Evolutionary conservation across 1,140 invertebrate species (phyloP).

Genomic region (Caenorhabditis elegans): DNA sequence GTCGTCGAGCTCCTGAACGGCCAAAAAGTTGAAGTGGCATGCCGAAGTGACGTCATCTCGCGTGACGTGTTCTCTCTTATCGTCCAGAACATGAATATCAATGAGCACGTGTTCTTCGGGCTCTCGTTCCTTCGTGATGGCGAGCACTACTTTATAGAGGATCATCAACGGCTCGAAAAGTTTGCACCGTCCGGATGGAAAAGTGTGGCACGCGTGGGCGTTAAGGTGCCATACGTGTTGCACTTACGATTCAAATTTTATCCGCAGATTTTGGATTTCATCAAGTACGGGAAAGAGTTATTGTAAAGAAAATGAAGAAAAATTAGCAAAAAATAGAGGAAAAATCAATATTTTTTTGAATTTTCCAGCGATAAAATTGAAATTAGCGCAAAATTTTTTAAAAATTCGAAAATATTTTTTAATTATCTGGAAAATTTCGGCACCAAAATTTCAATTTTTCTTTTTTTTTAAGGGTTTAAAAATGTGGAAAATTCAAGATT

Average conservation of each 20-base stretch:
- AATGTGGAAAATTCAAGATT: no score
- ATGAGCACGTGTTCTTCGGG: constrained; percentile 68
- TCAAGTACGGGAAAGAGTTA: no score
- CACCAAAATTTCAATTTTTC: no score
- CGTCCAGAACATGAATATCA: constrained; percentile 60
- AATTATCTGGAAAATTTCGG: no score
- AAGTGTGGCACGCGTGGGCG: constrained; percentile 51
- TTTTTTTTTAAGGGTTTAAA: no score
- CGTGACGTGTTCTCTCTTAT: constrained; percentile 60
- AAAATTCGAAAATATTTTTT: no score
- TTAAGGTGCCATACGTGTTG: constrained; percentile 64
- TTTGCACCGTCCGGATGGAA: constrained; percentile 69
- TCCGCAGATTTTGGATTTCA: constrained; percentile 64
- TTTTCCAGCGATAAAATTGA: no score
- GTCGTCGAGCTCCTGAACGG: constrained; percentile 68
- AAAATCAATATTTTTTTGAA: no score
- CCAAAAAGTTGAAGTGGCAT: constrained; percentile 67
- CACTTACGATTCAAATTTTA: constrained; percentile 69
- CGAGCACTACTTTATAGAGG: constrained; percentile 69
- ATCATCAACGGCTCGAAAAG: constrained; percentile 68
- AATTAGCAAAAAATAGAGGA: no score
- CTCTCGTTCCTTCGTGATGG: constrained; percentile 68
- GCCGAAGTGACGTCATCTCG: constrained; percentile 67
- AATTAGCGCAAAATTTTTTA: no score
- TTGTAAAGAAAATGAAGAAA: no score